These are phyloP conservation scores for Leptopilina syphax DNA, from an alignment of 2,888 invertebrate genomes.

Conservation along the genomic window DNA sequence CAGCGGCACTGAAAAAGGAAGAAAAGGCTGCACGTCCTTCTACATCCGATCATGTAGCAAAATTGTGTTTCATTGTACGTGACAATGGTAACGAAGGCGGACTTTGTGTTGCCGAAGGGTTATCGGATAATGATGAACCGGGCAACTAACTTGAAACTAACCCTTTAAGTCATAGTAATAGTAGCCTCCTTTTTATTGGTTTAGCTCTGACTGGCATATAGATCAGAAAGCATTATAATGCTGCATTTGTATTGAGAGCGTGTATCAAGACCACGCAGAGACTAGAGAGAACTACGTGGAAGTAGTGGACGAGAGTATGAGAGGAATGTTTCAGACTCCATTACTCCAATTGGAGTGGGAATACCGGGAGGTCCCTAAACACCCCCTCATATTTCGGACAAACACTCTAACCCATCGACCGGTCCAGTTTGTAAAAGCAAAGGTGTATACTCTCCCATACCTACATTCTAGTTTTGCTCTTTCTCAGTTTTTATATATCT, in stretches of 20 bases:
- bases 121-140: slow-evolving; percentile 31
- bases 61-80: slow-evolving; percentile 26
- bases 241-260: slow-evolving; percentile 1
- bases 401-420: slow-evolving; percentile 54
- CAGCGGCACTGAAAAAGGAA: neutral
- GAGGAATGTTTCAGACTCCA: slow-evolving; percentile 72
- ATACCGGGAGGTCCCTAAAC: slow-evolving; percentile 70
- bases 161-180: neutral
- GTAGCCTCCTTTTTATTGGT: slow-evolving; percentile 8
- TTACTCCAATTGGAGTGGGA: slow-evolving; percentile 74
- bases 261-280: slow-evolving; percentile 9
- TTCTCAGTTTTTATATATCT: no score
- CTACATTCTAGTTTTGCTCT: no score
- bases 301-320: slow-evolving; percentile 15
- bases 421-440: neutral
- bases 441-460: neutral
- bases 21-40: slow-evolving; percentile 5
- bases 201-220: neutral
- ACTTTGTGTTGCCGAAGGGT: neutral
- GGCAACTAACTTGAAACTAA: neutral
- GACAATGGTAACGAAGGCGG: slow-evolving; percentile 23
- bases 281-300: neutral
- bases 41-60: slow-evolving; percentile 32
- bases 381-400: slow-evolving; percentile 70
- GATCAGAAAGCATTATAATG: neutral